Evolutionary conservation across 1,140 invertebrate species (phyloP).

Genomic region (Apocrypta bakeri): DNA sequence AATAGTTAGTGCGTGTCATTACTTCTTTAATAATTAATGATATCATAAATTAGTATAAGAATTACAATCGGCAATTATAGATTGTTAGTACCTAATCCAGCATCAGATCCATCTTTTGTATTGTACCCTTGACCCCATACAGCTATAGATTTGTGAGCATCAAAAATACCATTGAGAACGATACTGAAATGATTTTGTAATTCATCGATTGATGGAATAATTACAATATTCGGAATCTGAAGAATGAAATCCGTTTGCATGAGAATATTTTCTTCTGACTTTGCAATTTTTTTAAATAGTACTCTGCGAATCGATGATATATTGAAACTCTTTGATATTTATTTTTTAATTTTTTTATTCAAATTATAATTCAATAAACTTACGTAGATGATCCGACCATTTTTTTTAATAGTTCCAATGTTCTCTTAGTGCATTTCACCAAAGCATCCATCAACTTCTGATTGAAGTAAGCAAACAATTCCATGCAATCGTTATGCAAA

Average conservation of each 20-base stretch:
- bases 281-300: slow-evolving; percentile 69
- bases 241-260: slow-evolving; percentile 78
- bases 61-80: too few species aligned
- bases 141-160: slow-evolving; percentile 79
- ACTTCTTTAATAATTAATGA: too few species aligned
- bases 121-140: slow-evolving; percentile 80
- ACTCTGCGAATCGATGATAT: slow-evolving; percentile 55
- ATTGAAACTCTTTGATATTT: background rate
- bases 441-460: slow-evolving; percentile 81
- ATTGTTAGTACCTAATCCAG: background rate
- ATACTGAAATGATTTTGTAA: slow-evolving; percentile 82
- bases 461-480: slow-evolving; percentile 84
- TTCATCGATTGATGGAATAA: slow-evolving; percentile 81
- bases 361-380: background rate
- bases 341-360: too few species aligned
- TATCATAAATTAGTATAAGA: too few species aligned
- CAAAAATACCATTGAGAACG: slow-evolving; percentile 79
- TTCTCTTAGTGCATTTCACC: slow-evolving; percentile 80
- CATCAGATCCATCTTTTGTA: background rate
- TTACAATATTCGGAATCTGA: slow-evolving; percentile 78
- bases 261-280: slow-evolving; percentile 73
- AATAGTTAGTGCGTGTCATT: too few species aligned
- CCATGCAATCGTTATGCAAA: slow-evolving; percentile 83
- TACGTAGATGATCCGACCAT: slow-evolving; percentile 77
- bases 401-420: slow-evolving; percentile 80